Conservation (phyloP, 2,797 vertebrate species). For the Rhinella marina region DNA sequence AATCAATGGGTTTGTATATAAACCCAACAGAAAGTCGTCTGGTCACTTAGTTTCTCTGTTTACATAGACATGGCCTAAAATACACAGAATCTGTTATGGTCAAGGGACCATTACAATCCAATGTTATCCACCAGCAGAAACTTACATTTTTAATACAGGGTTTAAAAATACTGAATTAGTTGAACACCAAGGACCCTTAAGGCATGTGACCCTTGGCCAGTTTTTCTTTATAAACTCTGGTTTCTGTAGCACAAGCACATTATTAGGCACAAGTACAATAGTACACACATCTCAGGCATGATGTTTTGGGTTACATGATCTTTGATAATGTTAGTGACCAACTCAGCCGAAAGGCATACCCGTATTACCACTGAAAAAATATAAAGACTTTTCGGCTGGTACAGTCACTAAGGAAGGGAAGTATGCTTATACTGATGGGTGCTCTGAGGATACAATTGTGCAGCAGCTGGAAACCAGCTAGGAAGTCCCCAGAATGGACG, state of each 20-base stretch:
- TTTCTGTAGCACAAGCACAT: slow-evolving; percentile 59
- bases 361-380: slow-evolving; percentile 64
- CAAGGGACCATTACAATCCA: neutral
- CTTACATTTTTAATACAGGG: neutral
- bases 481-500: slow-evolving; percentile 32
- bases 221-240: slow-evolving; percentile 27
- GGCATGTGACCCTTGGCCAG: neutral
- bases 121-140: neutral
- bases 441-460: slow-evolving; percentile 46
- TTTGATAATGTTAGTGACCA: slow-evolving; percentile 53
- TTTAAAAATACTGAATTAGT: neutral
- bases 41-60: neutral
- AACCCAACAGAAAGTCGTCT: neutral
- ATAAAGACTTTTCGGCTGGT: slow-evolving; percentile 62
- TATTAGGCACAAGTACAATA: slow-evolving; percentile 56
- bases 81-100: neutral
- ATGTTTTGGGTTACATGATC: neutral
- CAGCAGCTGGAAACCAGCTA: slow-evolving; percentile 57
- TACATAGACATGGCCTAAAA: neutral
- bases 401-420: slow-evolving; percentile 8
- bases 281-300: neutral
- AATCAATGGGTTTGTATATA: neutral
- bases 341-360: slow-evolving; percentile 66
- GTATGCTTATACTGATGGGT: neutral
- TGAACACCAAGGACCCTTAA: neutral